Conservation (phyloP, 2,113 vertebrate species). For the Saccopteryx bilineata region DNA sequence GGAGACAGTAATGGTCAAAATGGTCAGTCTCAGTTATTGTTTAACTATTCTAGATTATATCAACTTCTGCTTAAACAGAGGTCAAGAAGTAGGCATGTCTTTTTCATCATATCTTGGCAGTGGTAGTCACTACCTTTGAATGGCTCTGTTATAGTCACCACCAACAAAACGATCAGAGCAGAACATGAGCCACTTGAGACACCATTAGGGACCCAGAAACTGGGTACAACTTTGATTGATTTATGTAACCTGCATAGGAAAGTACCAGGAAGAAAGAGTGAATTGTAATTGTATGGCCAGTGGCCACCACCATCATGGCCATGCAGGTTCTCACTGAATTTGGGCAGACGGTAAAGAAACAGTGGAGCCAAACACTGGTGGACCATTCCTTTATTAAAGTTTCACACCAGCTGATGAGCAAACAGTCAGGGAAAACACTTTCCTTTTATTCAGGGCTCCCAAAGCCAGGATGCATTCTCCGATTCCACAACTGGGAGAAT, state of each 20-base stretch:
- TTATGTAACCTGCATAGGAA: background rate
- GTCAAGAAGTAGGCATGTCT: background rate
- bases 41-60: background rate
- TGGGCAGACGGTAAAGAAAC: no score
- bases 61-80: background rate
- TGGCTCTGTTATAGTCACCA: background rate
- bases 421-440: no score
- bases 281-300: background rate
- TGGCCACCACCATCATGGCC: no score
- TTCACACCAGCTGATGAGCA: no score
- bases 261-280: constrained; percentile 8
- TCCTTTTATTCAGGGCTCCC: no score
- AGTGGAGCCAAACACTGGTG: no score
- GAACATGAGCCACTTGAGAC: background rate
- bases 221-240: background rate
- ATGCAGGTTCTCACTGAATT: no score
- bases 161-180: background rate
- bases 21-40: background rate
- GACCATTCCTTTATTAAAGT: no score
- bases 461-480: no score
- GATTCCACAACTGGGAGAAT: no score
- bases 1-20: background rate
- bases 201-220: background rate
- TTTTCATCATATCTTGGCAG: background rate
- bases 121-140: background rate